These are phyloP conservation scores for Dasyprocta punctata DNA, from an alignment of 2,113 vertebrate species.

Conservation along the genomic window DNA sequence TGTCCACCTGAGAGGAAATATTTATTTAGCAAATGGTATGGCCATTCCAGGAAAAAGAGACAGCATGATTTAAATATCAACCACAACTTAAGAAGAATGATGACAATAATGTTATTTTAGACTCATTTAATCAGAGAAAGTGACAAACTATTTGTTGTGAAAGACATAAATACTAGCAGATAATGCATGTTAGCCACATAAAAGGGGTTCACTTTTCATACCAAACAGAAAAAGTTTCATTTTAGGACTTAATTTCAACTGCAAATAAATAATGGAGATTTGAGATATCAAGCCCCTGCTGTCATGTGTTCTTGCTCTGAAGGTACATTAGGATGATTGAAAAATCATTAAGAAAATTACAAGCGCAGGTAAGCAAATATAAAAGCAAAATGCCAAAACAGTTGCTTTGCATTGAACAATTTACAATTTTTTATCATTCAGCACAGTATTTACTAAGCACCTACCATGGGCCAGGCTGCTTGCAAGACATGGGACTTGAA, in stretches of 20 bases:
- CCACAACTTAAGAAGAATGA: constrained; percentile 75
- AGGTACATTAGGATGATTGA: constrained; percentile 2
- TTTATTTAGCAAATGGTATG: constrained; percentile 70
- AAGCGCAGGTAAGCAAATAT: not conserved
- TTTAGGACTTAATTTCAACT: not conserved
- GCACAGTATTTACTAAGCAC: not conserved
- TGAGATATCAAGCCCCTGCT: not conserved
- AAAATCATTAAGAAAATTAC: not conserved
- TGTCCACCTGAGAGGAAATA: constrained; percentile 59
- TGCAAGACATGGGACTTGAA: not conserved
- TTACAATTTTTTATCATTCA: constrained; percentile 4
- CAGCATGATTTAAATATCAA: constrained; percentile 75
- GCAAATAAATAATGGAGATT: not conserved
- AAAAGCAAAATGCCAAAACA: not conserved
- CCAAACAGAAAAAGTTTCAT: constrained; percentile 59
- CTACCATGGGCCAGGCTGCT: not conserved
- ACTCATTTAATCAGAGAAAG: constrained; percentile 80
- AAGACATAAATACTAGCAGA: constrained; percentile 80
- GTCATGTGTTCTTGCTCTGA: not conserved
- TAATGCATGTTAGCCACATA: constrained; percentile 79
- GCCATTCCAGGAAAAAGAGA: constrained; percentile 67
- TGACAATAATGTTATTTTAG: constrained; percentile 79
- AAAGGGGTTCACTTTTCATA: constrained; percentile 75
- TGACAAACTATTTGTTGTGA: constrained; percentile 83
- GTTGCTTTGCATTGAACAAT: not conserved